phyloP scores from a whole-genome alignment of 2,888 invertebrate species.

The Noctua janthina region DNA sequence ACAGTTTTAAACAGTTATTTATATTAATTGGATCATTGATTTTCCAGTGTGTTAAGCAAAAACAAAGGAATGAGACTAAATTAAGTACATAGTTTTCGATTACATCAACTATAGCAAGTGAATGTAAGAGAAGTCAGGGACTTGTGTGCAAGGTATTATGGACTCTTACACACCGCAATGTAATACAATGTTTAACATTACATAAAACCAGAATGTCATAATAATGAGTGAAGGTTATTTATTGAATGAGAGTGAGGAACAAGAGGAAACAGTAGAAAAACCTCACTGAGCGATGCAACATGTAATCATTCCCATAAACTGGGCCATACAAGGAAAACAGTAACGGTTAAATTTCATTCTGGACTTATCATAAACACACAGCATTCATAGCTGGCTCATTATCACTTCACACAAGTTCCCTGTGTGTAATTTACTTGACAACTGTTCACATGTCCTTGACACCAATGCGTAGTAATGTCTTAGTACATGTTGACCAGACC shows the following conservation, averaged over 20 bases:
- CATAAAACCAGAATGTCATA: conserved; percentile 43
- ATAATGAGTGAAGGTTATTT: conserved; percentile 36
- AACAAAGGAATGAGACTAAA: conserved; percentile 25
- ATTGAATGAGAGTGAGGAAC: conserved; percentile 26
- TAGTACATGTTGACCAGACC: conserved; percentile 66
- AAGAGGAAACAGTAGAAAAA: conserved; percentile 42
- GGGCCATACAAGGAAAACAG: conserved; percentile 59
- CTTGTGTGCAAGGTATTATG: conserved; percentile 41
- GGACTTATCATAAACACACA: conserved; percentile 53
- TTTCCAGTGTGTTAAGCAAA: conserved; percentile 11
- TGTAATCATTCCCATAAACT: conserved; percentile 28
- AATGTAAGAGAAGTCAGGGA: conserved; percentile 53
- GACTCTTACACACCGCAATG: conserved; percentile 11
- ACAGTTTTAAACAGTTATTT: background rate
- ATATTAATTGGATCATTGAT: background rate
- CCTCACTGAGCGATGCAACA: conserved; percentile 22
- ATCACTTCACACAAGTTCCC: conserved; percentile 69
- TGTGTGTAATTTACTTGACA: conserved; percentile 66
- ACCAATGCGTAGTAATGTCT: conserved; percentile 70
- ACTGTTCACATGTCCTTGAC: conserved; percentile 84
- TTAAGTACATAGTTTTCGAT: conserved; percentile 28
- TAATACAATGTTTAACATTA: conserved; percentile 40
- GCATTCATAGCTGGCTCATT: conserved; percentile 60
- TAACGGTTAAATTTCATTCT: conserved; percentile 44
- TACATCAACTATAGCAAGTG: conserved; percentile 43